A percentile compares a stretch with the other conserved stretches of the same genome.
Conservation (phyloP, 1,140 invertebrate species). For the Chlorops oryzae region DNA sequence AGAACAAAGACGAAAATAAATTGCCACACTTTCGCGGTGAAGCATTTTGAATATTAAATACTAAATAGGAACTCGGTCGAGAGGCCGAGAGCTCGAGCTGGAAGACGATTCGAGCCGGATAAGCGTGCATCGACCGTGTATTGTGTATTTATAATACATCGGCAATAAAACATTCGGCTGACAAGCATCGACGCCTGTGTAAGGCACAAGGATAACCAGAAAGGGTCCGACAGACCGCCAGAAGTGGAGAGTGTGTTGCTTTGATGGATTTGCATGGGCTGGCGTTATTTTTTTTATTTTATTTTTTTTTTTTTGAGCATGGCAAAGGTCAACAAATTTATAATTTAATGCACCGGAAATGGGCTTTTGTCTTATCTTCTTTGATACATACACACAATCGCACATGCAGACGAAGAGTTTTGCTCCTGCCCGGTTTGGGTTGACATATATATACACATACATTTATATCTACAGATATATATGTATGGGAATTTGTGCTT, state of each 20-base stretch:
- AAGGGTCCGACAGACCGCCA: neutral
- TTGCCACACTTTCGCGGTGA: neutral
- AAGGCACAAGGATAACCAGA: neutral
- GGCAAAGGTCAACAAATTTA: conserved; percentile 1
- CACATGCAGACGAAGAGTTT: neutral
- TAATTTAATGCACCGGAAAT: conserved; percentile 10
- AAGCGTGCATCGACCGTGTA: too few species aligned
- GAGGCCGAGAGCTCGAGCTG: neutral
- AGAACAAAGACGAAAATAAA: conserved; percentile 12
- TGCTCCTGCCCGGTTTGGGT: too few species aligned
- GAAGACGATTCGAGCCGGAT: neutral
- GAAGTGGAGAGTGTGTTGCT: too few species aligned
- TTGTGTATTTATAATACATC: too few species aligned
- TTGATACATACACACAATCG: neutral
- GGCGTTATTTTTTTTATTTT: conserved; percentile 1
- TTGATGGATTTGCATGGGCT: too few species aligned
- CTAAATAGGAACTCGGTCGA: neutral
- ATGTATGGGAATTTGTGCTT: neutral
- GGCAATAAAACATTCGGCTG: conserved; percentile 8
- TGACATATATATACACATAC: too few species aligned
- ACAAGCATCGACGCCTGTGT: conserved; percentile 4
- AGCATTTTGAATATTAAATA: conserved; percentile 5
- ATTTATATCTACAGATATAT: neutral
- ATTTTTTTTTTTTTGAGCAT: neutral
- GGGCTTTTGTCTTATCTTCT: conserved; percentile 2